Percentiles rank a stretch among this genome's conserved stretches.
Evolutionary conservation across 2,797 vertebrate species (phyloP).

Genomic region (Macrochelys suwanniensis): DNA sequence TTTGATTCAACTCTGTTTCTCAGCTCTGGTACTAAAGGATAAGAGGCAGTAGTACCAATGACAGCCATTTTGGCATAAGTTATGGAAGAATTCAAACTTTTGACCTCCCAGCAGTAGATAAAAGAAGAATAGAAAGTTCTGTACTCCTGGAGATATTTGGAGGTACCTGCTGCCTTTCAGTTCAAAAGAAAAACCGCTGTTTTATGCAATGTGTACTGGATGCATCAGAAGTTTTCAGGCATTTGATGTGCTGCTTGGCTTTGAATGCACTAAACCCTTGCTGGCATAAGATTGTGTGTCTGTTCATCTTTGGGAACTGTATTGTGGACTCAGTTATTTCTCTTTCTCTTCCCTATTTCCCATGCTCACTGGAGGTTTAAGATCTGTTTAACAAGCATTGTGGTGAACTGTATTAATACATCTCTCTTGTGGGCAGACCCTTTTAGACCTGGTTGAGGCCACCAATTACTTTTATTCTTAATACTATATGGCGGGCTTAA

Average conservation of each 20-base stretch:
- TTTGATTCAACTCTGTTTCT: constrained; percentile 38
- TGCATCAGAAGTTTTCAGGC: neutral
- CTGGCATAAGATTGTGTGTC: neutral
- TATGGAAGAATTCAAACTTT: constrained; percentile 38
- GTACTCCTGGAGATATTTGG: neutral
- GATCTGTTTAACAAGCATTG: neutral
- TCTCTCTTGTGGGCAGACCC: neutral
- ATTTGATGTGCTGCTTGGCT: neutral
- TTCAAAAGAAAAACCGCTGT: neutral
- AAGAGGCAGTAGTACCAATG: constrained; percentile 24
- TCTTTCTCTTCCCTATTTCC: neutral
- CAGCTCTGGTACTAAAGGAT: neutral
- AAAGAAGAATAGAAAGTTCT: constrained; percentile 43
- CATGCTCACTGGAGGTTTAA: neutral
- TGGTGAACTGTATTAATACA: neutral
- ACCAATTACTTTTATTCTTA: neutral
- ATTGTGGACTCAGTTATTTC: neutral
- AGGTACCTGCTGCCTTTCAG: neutral
- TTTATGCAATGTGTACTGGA: neutral
- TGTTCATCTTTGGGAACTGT: neutral
- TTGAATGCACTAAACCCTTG: neutral
- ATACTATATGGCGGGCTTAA: neutral
- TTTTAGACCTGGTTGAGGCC: neutral
- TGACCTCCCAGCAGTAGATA: constrained; percentile 56
- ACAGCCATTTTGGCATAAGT: constrained; percentile 38